phyloP scores from a whole-genome alignment of 1,140 invertebrate species.

The Drosophila teissieri region DNA sequence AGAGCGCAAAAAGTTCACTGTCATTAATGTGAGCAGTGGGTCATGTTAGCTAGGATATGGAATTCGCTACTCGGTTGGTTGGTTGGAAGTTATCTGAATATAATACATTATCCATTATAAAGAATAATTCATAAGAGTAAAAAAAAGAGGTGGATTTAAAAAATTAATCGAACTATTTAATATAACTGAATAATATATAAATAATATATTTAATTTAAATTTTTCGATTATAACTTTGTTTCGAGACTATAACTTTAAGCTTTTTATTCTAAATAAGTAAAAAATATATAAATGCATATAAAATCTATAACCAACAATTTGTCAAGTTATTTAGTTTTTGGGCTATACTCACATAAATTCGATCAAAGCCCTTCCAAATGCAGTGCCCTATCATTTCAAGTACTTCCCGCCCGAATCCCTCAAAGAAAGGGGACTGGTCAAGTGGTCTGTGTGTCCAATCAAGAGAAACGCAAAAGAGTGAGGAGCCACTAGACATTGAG shows the following conservation, averaged over 20 bases:
- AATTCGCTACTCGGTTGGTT: slow-evolving; percentile 32
- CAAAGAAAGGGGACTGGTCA: slow-evolving; percentile 37
- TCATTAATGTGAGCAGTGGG: slow-evolving; percentile 22
- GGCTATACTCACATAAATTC: neutral
- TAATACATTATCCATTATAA: no score
- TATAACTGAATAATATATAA: no score
- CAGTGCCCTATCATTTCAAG: slow-evolving; percentile 46
- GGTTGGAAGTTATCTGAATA: neutral
- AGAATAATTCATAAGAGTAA: no score
- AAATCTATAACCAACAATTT: no score
- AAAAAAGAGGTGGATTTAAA: no score
- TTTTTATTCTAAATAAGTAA: no score
- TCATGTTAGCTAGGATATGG: slow-evolving; percentile 25
- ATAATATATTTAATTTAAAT: no score
- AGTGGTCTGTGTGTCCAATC: slow-evolving; percentile 75
- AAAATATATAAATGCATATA: no score
- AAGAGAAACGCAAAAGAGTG: slow-evolving; percentile 34
- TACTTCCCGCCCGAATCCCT: slow-evolving; percentile 18
- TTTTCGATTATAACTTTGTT: no score
- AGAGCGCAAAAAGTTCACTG: slow-evolving; percentile 57
- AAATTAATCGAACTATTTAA: no score
- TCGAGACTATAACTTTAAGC: no score
- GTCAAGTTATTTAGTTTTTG: no score
- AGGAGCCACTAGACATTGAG: slow-evolving; percentile 19
- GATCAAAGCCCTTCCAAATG: slow-evolving; percentile 1